phyloP scores from a whole-genome alignment of 2,113 vertebrate species.

The Pseudopodoces humilis region DNA sequence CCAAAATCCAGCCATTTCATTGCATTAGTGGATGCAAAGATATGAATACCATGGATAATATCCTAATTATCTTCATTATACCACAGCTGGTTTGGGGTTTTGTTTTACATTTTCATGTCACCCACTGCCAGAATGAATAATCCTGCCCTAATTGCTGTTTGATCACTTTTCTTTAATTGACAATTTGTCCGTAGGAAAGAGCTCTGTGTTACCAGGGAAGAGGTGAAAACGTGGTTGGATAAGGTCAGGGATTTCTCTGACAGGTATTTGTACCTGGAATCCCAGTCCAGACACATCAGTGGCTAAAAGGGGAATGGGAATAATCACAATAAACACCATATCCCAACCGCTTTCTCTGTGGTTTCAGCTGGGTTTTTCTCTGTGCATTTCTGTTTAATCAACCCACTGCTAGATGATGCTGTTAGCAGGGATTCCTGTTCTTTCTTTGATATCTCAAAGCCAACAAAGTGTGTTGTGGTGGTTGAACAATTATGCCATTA shows the following conservation, averaged over 20 bases:
- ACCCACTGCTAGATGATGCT: background rate
- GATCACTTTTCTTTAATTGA: background rate
- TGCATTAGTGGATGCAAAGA: background rate
- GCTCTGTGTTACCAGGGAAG: background rate
- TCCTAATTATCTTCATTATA: background rate
- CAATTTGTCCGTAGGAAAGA: background rate
- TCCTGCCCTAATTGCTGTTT: background rate
- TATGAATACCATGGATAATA: background rate
- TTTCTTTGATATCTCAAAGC: conserved; percentile 32
- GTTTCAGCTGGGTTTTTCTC: background rate
- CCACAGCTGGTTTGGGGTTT: background rate
- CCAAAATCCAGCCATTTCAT: background rate
- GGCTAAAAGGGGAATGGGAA: background rate
- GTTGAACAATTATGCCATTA: conserved; percentile 45
- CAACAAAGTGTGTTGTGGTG: background rate
- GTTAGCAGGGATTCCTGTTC: conserved; percentile 24
- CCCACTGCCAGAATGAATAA: background rate
- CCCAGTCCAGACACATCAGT: background rate
- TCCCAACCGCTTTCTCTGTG: background rate
- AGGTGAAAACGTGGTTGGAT: background rate
- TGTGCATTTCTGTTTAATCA: conserved; percentile 28
- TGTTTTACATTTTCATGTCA: background rate
- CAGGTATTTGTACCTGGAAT: background rate
- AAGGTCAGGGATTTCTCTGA: conserved; percentile 24
- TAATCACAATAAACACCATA: background rate